Base-by-base conservation (phyloP, 2,797 vertebrate species). In the Acropternis orthonyx region DNA sequence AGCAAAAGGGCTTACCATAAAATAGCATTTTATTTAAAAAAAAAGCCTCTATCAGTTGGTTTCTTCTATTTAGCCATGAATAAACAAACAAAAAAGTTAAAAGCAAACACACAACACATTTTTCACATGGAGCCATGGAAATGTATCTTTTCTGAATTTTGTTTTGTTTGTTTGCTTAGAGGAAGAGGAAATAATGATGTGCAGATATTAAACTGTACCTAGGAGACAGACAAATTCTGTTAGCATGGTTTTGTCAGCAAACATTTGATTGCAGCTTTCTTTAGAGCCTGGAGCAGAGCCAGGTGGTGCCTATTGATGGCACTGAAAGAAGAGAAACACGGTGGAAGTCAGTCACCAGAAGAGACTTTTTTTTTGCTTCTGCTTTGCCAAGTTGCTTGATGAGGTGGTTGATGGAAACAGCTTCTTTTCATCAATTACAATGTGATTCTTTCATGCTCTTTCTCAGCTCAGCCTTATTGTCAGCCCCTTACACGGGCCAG, bases 381-480 rank as follows among this genome's bases (percentile, higher is more conserved):
- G 7, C 66, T 79, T 63, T 94, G 92, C 89, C 93, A 93, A 91
- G 80, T 83, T 89, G 82, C 66, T 94, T 96, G 95, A 87, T 61
- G 41, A 89, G 88, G 62, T 89, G 95, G 89, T 91, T 95, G 91
- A 48, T 86, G 68, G 88, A 97, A 97, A 95, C 69, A 39, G 68
- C 80, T 85, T 85, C 75, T 89, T 92, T 88, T 92, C 69, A 92
- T 46, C 39, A 26, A 44, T 72, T 67, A 94, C 93, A 95, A 69
- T 92, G 89, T 9, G 2, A 94, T 93, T 92, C 91, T 94, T 92
- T 91, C 92, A 95, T 65, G 54, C 71, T 67, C 30, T 73, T 80
- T 96, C 83, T 91, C 56, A 32, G 80, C 68, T 80, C 69, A 58
- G 81, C 81, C 71, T 91, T 44, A 30, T 44, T 96, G 95, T 79